These are phyloP conservation scores for Ostrea denselamellosa DNA, from an alignment of 1,140 invertebrate species.

Conservation along the genomic window DNA sequence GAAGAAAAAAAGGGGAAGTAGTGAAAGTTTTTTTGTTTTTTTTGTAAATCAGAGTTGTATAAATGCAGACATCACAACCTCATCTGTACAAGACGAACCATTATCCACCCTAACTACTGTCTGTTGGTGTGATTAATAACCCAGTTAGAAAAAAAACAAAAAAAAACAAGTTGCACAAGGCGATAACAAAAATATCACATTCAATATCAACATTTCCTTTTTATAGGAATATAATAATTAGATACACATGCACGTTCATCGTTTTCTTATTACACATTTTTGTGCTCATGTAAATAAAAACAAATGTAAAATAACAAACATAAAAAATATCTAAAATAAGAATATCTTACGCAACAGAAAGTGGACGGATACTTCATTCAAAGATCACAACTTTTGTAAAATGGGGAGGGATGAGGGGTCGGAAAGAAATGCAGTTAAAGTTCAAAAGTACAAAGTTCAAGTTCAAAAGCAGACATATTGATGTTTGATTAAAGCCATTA, in stretches of 20 bases:
- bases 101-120: neutral
- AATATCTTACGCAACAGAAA: neutral
- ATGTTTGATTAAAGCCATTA: conserved; percentile 18
- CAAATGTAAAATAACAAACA: conserved; percentile 38
- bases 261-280: neutral
- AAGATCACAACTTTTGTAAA: neutral
- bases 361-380: conserved; percentile 5
- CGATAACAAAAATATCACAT: conserved; percentile 40
- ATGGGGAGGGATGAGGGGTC: neutral
- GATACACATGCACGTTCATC: neutral
- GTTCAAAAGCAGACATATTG: conserved; percentile 22
- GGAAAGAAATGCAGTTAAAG: neutral
- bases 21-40: neutral
- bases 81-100: neutral
- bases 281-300: conserved; percentile 24
- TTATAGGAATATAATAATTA: conserved; percentile 25
- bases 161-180: conserved; percentile 33
- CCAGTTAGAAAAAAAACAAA: conserved; percentile 15
- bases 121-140: neutral
- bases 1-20: neutral
- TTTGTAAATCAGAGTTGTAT: too few species aligned
- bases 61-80: conserved; percentile 11
- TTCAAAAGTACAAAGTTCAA: neutral
- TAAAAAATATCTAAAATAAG: neutral
- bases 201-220: conserved; percentile 28